Evolutionary conservation across 2,113 vertebrate species (phyloP), one percentile per base, ranked within the genome.

Genomic region (Dolichallabes microphthalmus): DNA sequence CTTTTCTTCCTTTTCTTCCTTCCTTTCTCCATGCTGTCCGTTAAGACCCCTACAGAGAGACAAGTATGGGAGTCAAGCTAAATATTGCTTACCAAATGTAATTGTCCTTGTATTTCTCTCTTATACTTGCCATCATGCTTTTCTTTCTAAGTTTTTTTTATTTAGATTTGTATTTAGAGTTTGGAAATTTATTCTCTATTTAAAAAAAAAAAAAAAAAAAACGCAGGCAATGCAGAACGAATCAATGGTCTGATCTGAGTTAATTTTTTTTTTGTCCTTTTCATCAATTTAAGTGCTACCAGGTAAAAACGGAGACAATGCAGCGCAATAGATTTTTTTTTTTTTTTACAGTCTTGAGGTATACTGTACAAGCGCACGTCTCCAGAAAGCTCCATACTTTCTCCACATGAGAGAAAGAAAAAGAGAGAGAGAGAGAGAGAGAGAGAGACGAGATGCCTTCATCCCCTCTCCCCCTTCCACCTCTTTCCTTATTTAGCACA

Each of bases 81-180:
- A 99, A 99, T 97, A 98, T 99, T 98, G 97, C 98, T 96, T 98
- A 99, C 97, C 97, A 99, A 99, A 99, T 99, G 98, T 99, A 99
- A 99, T 98, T 99, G 96, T 96, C 96, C 97, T 97, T 95, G 96
- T 97, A 95, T 97, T 97, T 96, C 95, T 95, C 96, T 95, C 58
- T 75, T 79, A 32, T 82, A 79, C 73, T 53, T 74, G 71, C 20
- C 32, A 22, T 45, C 50, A 82, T 75, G 25, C 66, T 69, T 88
- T 86, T 68, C 14, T 85, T 69, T 57, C 68, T 63, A 83, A 2
- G 30, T 53, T 30, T 11, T 53, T 45, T 64, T 25, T 25, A 10
- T 25, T 25, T 25, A 25, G 25, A 9, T 61, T 25, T 61, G 8
- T 61, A 19, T 25, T 71, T 39, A 22, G 30, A 30, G 60, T 68